These are phyloP conservation scores for Podarcis siculus DNA, from an alignment of 2,797 vertebrate genomes.

Conservation along the genomic window DNA sequence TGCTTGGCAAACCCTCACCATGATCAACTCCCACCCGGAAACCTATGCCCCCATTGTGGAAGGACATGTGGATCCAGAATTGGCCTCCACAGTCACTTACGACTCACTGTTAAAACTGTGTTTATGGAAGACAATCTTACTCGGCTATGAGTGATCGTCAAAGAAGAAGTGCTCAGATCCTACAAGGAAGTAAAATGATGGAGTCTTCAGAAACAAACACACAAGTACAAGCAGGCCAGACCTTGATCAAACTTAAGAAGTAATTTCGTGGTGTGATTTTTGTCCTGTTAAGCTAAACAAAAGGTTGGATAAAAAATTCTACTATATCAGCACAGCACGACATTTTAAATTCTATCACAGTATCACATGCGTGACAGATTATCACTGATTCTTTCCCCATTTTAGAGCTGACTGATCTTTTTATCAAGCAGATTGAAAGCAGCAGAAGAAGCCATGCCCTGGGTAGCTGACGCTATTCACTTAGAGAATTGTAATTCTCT, in stretches of 20 bases:
- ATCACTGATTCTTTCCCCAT: conserved; percentile 7
- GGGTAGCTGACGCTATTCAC: conserved; percentile 9
- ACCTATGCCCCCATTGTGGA: too few species aligned
- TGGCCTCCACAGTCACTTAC: too few species aligned
- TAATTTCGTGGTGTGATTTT: neutral
- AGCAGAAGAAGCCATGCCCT: conserved; percentile 23
- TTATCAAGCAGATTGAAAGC: conserved; percentile 33
- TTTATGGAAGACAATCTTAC: too few species aligned
- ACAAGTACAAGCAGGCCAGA: neutral
- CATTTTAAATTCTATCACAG: conserved; percentile 31
- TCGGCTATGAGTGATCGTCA: too few species aligned
- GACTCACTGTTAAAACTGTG: too few species aligned
- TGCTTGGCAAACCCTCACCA: too few species aligned
- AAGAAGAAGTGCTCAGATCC: too few species aligned
- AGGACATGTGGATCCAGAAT: too few species aligned
- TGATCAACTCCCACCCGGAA: too few species aligned
- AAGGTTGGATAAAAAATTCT: neutral
- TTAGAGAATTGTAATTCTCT: conserved; percentile 20
- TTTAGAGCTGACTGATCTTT: conserved; percentile 36
- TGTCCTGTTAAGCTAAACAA: neutral
- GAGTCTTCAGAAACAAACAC: neutral
- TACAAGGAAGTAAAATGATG: neutral
- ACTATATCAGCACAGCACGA: neutral
- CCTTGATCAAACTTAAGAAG: neutral
- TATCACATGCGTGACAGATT: conserved; percentile 29